Base-by-base conservation (phyloP, 2,113 vertebrate genomes). In the Antennarius striatus region DNA sequence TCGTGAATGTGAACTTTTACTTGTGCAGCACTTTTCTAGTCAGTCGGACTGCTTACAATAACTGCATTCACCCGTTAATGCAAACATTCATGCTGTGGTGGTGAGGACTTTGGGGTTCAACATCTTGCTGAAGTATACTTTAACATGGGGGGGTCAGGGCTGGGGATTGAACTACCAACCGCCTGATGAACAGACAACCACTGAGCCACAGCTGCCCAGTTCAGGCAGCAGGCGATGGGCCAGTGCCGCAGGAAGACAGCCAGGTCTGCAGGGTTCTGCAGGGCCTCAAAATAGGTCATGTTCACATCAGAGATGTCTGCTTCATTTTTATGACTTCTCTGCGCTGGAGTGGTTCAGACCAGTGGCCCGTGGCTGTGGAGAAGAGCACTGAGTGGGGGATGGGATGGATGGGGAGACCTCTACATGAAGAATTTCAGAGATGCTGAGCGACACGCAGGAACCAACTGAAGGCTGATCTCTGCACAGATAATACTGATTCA, bases 241-340 rank as follows among this genome's bases (percentile, higher is more conserved):
- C 58, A 50, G 2, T 9, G 46, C 43, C 67, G 66, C 72, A 74
- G 63, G 32, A 70, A 49, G 16, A 62, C 47, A 53, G 50, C 39
- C 68, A 72, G 66, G 71, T 86, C 85, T 75, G 52, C 71, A 68
- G 81, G 73, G 32, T 36, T 36, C 32, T 36, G 32, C 32, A 36
- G 67, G 60, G 70, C 79, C 87, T 66, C 48, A 81, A 90, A 91
- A 86, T 90, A 91, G 89, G 86, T 90, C 88, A 90, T 75, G 80
- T 75, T 89, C 82, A 81, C 63, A 89, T 85, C 82, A 90, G 79
- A 66, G 84, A 79, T 58, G 73, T 83, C 64, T 73, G 74, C 78
- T 74, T 81, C 57, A 87, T 89, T 68, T 85, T 77, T 84, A 59
- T 86, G 81, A 89, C 85, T 88, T 63, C 69, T 77, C 65, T 74